Evolutionary conservation across 1,140 invertebrate genomes (phyloP).

Genomic region (Grapholita molesta): DNA sequence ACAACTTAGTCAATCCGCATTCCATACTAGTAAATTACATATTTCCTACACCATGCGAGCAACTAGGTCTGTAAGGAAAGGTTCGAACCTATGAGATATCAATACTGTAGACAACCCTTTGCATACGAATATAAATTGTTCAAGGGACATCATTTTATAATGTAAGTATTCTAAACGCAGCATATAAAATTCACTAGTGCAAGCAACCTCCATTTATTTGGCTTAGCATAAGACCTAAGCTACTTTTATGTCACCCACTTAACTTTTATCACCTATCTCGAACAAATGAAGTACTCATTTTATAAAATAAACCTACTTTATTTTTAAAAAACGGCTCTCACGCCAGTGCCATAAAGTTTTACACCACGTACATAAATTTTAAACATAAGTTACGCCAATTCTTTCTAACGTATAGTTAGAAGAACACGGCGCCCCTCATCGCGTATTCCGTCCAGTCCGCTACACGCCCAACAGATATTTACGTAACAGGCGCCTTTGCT

Average conservation of each 20-base stretch:
- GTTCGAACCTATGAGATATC: too few relatives aligned
- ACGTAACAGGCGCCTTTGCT: slow-evolving; percentile 69
- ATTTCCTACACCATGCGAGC: too few relatives aligned
- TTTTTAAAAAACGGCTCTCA: neutral
- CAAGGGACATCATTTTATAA: neutral
- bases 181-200: neutral
- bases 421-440: slow-evolving; percentile 64
- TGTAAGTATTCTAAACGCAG: neutral
- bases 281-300: neutral
- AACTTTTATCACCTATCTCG: neutral
- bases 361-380: slow-evolving; percentile 27
- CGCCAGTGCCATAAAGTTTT: slow-evolving; percentile 21
- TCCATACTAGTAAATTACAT: too few relatives aligned
- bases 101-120: neutral
- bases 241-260: neutral
- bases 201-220: neutral
- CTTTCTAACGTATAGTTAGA: slow-evolving; percentile 53
- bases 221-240: neutral
- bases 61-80: too few relatives aligned
- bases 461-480: slow-evolving; percentile 73
- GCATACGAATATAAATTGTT: neutral
- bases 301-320: neutral
- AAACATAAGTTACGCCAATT: slow-evolving; percentile 41
- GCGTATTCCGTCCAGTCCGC: slow-evolving; percentile 72
- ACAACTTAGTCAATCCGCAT: too few relatives aligned